Base-by-base conservation (phyloP, 2,113 vertebrate species). In the Myotis yumanensis region DNA sequence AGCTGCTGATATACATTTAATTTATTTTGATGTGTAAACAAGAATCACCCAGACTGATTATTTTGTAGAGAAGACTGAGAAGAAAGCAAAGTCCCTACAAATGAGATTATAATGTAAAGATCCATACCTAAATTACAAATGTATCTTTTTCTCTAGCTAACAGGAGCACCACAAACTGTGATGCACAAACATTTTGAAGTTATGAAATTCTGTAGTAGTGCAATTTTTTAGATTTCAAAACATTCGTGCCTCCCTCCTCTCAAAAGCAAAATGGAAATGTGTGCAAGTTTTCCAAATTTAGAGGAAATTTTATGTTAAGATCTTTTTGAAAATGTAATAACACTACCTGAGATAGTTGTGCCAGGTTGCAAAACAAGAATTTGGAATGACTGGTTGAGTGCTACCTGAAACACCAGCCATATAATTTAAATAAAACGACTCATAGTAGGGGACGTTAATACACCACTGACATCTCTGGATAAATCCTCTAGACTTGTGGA, bases 291-390 rank as follows among this genome's bases (percentile, higher is more conserved):
- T 93, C 68, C 66, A 93, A 91, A 79, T 35, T 81, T 95, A 91
- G 66, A 80, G 32, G 54, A 52, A 91, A 76, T 93, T 76, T 96
- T 46, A 81, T 81, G 35, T 40, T 81, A 69, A 69, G 11, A 79
- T 68, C 54, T 80, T 85, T 88, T 35, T 89, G 35, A 87, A 96
- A 93, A 43, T 81, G 76, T 91, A 91, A 84, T 75, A 32, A 71
- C 3, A 48, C 4, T 52, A 52, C 46, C 57, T 89, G 72, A 88
- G 66, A 80, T 40, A 64, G 35, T 62, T 75, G 89, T 84, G 25
- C 76, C 54, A 64, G 68, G 20, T 62, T 83, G 46, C 30, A 82
- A 90, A 89, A 51, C 25, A 90, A 92, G 57, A 84, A 68, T 80
- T 69, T 69, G n/a, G 35, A 88, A 89, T 91, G 15, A 37, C 51